Evolutionary conservation across 2,113 vertebrate species (phyloP).

Genomic region (Ptyas mucosa): DNA sequence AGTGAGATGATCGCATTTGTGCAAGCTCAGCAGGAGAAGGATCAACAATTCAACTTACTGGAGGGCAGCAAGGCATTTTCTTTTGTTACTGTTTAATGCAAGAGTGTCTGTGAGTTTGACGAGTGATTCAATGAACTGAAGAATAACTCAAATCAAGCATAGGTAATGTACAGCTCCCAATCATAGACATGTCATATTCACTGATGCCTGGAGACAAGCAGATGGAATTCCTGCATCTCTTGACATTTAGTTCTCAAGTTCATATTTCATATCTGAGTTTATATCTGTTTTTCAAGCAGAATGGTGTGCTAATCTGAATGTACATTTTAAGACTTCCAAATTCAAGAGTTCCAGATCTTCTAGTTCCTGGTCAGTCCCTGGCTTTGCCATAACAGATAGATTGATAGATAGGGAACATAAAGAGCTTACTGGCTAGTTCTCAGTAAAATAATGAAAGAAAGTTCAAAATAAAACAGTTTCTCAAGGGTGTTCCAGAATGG

Average conservation of each 20-base stretch:
- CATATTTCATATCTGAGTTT: conserved; percentile 26
- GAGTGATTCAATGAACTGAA: conserved; percentile 10
- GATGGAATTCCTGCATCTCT: conserved; percentile 24
- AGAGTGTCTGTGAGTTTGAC: background rate
- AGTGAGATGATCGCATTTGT: conserved; percentile 2
- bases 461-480: background rate
- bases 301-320: background rate
- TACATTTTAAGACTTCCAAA: background rate
- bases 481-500: background rate
- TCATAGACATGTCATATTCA: background rate
- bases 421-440: background rate
- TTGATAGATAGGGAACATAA: background rate
- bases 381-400: conserved; percentile 1
- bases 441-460: background rate
- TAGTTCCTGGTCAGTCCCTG: background rate
- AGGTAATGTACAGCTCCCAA: background rate
- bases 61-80: background rate
- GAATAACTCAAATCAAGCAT: conserved; percentile 8
- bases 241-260: conserved; percentile 5
- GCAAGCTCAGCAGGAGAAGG: conserved; percentile 1
- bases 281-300: conserved; percentile 22
- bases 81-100: background rate
- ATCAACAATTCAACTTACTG: background rate
- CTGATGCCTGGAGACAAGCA: background rate
- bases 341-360: background rate